These are phyloP conservation scores for Anguilla obscura DNA, from an alignment of 2,797 vertebrate species.

Conservation along the genomic window DNA sequence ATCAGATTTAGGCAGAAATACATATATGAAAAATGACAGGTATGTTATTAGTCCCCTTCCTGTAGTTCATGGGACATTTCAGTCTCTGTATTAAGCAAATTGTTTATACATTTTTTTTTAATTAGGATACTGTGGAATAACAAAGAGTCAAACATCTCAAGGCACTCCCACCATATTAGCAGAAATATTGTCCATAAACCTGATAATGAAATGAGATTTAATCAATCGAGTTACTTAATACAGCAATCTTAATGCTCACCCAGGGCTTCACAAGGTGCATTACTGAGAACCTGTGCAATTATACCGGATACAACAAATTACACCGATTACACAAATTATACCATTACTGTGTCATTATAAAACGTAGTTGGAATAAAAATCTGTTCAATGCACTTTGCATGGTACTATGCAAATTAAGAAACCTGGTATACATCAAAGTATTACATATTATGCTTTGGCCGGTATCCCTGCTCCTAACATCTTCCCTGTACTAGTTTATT, in stretches of 20 bases:
- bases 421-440: background rate
- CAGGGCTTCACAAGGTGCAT: constrained; percentile 1
- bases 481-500: background rate
- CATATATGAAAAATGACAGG: background rate
- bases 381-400: background rate
- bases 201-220: constrained; percentile 5
- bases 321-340: background rate
- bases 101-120: too few species aligned
- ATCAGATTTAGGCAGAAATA: background rate
- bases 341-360: background rate
- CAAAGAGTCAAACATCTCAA: background rate
- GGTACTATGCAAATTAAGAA: background rate
- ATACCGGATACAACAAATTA: background rate
- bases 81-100: background rate
- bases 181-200: background rate
- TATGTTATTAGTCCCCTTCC: background rate
- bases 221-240: background rate
- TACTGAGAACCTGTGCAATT: background rate
- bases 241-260: background rate
- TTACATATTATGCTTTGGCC: background rate
- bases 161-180: background rate
- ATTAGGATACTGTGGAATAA: background rate
- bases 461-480: background rate
- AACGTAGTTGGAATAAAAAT: background rate
- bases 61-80: background rate